A percentile compares a stretch with the other conserved stretches of the same genome.
Conservation (phyloP, 1,140 invertebrate genomes). For the Mya arenaria region DNA sequence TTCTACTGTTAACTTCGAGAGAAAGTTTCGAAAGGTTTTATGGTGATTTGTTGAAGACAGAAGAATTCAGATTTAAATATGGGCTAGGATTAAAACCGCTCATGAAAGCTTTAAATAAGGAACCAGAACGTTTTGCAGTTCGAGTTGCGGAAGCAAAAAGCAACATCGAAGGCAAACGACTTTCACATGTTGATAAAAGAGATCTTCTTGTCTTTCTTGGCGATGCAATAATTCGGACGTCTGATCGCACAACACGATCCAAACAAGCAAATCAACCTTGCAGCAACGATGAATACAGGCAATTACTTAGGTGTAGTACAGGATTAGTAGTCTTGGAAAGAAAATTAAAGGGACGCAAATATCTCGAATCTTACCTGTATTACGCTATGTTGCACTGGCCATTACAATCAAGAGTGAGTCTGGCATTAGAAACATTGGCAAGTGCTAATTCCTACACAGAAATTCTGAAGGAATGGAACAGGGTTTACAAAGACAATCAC, state of each 20-base stretch:
- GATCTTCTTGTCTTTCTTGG: conserved; percentile 38
- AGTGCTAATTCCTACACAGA: neutral
- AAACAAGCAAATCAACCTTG: neutral
- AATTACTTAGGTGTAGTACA: conserved; percentile 5
- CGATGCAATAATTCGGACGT: conserved; percentile 16
- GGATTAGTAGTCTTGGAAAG: neutral
- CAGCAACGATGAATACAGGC: neutral
- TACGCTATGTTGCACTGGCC: conserved; percentile 41
- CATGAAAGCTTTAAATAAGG: conserved; percentile 21
- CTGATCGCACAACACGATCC: neutral
- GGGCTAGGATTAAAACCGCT: conserved; percentile 39
- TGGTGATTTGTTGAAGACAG: neutral
- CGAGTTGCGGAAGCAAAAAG: neutral
- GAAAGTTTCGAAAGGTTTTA: conserved; percentile 47
- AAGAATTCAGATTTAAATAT: conserved; percentile 17
- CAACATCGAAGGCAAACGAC: neutral
- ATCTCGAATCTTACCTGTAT: conserved; percentile 32
- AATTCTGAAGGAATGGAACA: conserved; percentile 27
- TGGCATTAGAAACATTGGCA: conserved; percentile 2
- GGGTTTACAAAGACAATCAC: conserved; percentile 6
- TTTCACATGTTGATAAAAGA: neutral
- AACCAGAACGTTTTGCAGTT: neutral
- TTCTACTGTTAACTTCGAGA: conserved; percentile 12
- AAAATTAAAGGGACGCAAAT: neutral
- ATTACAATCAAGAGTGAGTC: neutral